A percentile compares a stretch with the other conserved stretches of the same genome.
Evolutionary conservation across 2,797 vertebrate genomes (phyloP).

Genomic region (Pantherophis vulpinus): DNA sequence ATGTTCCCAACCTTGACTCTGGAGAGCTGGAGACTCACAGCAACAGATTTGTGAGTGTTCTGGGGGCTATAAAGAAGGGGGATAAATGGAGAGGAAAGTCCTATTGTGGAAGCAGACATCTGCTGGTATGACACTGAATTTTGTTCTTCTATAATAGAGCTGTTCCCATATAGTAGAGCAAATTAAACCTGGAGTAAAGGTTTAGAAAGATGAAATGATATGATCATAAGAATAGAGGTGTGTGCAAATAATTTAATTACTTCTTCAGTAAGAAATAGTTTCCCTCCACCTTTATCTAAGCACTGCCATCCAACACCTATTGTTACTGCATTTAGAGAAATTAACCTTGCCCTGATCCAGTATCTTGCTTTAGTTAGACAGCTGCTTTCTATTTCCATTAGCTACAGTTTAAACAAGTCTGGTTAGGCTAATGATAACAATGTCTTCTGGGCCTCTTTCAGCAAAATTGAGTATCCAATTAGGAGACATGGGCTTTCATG

Average conservation of each 20-base stretch:
- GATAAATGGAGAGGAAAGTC: background rate
- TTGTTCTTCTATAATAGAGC: background rate
- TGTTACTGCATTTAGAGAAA: background rate
- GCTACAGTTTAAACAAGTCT: slow-evolving; percentile 1
- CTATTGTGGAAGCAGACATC: background rate
- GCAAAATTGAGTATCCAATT: background rate
- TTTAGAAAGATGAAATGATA: background rate
- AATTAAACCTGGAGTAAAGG: background rate
- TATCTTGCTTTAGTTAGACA: background rate
- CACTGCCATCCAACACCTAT: background rate
- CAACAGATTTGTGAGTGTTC: background rate
- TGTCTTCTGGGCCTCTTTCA: slow-evolving; percentile 5
- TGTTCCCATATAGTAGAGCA: background rate
- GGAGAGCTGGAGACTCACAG: background rate
- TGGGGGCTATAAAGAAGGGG: background rate
- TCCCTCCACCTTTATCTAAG: background rate
- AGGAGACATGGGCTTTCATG: background rate
- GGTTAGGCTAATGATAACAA: background rate
- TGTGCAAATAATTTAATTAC: background rate
- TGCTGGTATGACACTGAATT: background rate
- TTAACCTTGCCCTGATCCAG: background rate
- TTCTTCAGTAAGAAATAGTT: background rate
- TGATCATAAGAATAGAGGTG: background rate
- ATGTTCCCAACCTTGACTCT: background rate
- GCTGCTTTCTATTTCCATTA: slow-evolving; percentile 14